Evolutionary conservation across 2,797 vertebrate species (phyloP), one percentile per base, ranked within the genome.

Genomic region (Clamator glandarius): DNA sequence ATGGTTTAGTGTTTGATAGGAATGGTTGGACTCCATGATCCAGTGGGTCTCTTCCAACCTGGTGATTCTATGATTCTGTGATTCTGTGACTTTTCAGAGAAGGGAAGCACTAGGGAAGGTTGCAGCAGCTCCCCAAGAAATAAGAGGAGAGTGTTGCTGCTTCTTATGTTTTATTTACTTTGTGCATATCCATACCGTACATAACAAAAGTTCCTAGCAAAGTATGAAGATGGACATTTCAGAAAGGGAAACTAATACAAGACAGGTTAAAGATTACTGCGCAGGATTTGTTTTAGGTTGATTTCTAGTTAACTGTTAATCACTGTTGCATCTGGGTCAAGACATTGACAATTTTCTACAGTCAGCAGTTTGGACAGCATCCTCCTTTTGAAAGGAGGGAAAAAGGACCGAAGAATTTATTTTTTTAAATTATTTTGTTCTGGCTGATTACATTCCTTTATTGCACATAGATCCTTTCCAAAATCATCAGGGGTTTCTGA

Each of bases 341-440:
- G 92, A 73, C 44, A 69, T 0, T 94, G 91, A 63, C 76, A 69
- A 42, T 89, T 91, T 84, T 93, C 48, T 91, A 25, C 15, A 72
- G 89, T 94, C 81, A 94, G 87, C 70, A 93, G 58, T 93, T 94
- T 88, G 35, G 76, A 86, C 36, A 92, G n/a, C 8, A 39, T 94
- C 91, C 94, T 81, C 62, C 39, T n/a, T n/a, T n/a, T n/a, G 26
- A 86, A 68, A 75, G 23, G 39, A 66, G 33, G 26, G 12, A 29
- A 70, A 85, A 88, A 89, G 11, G 19, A 86, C 0, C n/a, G n/a
- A n/a, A n/a, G n/a, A n/a, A n/a, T n/a, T n/a, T n/a, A n/a, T n/a
- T 55, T 78, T 90, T 77, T 46, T 39, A 5, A 10, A 61, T 28
- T 28, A 78, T 81, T 92, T 79, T 35, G 5, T 44, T 81, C 50